Evolutionary conservation across 1,140 invertebrate species (phyloP), one percentile per base, ranked within the genome.

Genomic region (Leptinotarsa defecta): DNA sequence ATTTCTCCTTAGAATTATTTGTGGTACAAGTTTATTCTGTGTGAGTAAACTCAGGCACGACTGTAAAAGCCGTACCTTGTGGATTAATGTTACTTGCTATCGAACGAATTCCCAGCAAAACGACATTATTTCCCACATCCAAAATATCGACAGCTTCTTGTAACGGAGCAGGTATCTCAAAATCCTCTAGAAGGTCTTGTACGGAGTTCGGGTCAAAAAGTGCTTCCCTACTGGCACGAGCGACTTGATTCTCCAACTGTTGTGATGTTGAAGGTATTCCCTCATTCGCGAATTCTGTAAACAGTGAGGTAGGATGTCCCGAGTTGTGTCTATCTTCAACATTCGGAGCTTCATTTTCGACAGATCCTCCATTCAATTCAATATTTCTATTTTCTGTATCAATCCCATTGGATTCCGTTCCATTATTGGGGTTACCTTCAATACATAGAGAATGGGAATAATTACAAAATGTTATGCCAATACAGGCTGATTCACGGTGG

Each of bases 191-290:
- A 63, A 84, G 69, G 69, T 84, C 83, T 49, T 75, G 68, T 49
- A 82, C 76, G 3, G 83, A 84, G 76, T 83, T 82, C 8, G 79
- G 80, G 77, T 85, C 84, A 67, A 78, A 84, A 2, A 84, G 71
- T 3, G 80, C 83, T 78, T 85, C 84, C 49, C 79, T 78, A 61
- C 82, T 84, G 4, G 82, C 78, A 34, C 75, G 74, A 20, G 77
- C 77, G 3, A 80, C 61, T 57, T 57, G 52, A 19, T 19, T 57
- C 13, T 57, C 52, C n/a, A 19, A 17, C 52, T 57, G 52, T 15
- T 57, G 52, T 57, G 15, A 15, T 3, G 52, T 17, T 57, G 52
- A 57, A 57, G 52, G 15, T 19, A 57, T 15, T 4, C n/a, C 52
- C n/a, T 57, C 52, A 57, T 57, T 19, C 15, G 52, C 52, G 17